Evolutionary conservation across 1,140 invertebrate species (phyloP), one percentile per base, ranked within the genome.

Genomic region (Halictus rubicundus): DNA sequence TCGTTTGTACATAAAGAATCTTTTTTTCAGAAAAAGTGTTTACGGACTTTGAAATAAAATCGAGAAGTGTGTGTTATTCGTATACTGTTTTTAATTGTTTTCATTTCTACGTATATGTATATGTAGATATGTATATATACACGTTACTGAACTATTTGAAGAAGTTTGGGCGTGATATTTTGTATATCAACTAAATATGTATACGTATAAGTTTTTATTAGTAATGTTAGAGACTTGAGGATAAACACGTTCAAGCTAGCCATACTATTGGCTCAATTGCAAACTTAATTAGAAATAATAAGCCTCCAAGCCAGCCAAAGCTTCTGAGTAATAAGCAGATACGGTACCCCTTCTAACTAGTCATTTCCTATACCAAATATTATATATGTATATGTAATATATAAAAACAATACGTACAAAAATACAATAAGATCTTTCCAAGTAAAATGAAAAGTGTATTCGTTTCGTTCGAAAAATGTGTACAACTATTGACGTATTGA

Each of bases 281-380:
- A 78, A 90, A 89, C 88, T 86, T 78, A 88, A 89, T 71, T 63
- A 81, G 77, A 87, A 89, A 87, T 82, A 88, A 90, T 80, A 90
- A 91, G 89, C 89, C 86, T 86, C 52, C 83, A 80, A 85, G 81
- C 82, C 83, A 90, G 86, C 86, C 86, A 88, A 88, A 90, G 81
- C 80, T 83, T 88, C 82, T 78, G 82, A 89, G 78, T 82, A 84
- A 86, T 79, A 88, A 83, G 81, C 80, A 68, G 12, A 81, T 71
- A 60, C 54, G 64, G 52, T 77, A 71, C 37, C 68, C 61, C 49
- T 74, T 60, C 57, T 78, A 79, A 42, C 49, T 65, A 74, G 59
- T 42, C n/a, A 19, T 66, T 23, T 49, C 59, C 46, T 23, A 60
- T 61, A 37, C 21, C 16, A 52, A 19, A 52, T 52, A 52, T 52